These are phyloP conservation scores for Caenorhabditis elegans DNA, from an alignment of 1,140 invertebrate species.

Conservation along the genomic window DNA sequence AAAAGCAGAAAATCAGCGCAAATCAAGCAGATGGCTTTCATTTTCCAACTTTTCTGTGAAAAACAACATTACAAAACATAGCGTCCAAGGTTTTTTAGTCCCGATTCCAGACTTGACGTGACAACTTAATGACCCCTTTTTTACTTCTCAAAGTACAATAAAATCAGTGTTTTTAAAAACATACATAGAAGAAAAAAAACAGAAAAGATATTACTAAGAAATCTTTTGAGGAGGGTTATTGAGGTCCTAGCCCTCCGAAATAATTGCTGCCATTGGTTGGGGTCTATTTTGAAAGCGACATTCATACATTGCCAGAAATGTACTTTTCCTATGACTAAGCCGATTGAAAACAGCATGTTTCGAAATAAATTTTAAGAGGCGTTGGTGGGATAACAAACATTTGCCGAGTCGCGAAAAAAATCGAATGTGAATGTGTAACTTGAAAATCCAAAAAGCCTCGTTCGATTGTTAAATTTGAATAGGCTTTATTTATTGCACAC, in stretches of 20 bases:
- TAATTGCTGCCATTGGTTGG: neutral
- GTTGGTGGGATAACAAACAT: no score
- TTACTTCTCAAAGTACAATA: neutral
- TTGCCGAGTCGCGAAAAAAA: no score
- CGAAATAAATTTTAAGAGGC: no score
- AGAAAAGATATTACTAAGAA: neutral
- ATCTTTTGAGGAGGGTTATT: neutral
- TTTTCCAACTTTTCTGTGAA: neutral
- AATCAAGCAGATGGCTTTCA: neutral
- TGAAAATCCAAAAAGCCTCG: no score
- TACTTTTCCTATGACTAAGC: neutral
- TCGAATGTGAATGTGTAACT: no score
- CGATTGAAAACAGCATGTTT: no score
- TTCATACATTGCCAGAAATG: neutral
- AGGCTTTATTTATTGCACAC: no score
- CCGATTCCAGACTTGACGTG: neutral
- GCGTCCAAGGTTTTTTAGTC: neutral
- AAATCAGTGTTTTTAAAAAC: neutral
- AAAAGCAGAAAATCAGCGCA: neutral
- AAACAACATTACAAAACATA: neutral
- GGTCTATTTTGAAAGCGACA: neutral
- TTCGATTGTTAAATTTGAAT: no score
- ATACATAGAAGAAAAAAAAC: neutral
- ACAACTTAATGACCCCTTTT: constrained; percentile 15
- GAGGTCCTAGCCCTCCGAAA: neutral